phyloP scores from a whole-genome alignment of 2,797 vertebrate genomes.

The Myotis myotis region DNA sequence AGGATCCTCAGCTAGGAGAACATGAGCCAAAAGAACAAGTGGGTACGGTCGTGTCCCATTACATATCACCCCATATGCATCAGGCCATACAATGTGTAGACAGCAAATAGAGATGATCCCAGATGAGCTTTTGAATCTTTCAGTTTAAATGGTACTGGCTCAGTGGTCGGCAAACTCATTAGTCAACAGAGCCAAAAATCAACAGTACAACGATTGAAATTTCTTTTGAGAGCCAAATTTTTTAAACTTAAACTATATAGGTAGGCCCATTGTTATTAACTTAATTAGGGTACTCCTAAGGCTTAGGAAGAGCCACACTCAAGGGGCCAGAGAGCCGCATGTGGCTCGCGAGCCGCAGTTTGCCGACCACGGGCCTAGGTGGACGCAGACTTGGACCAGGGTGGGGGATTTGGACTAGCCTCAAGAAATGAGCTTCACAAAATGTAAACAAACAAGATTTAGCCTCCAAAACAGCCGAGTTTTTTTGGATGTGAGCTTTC shows the following conservation, averaged over 20 bases:
- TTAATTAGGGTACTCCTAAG: too few relatives aligned
- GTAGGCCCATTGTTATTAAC: too few relatives aligned
- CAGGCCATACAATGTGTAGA: not conserved
- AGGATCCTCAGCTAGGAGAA: not conserved
- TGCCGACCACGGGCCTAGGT: not conserved
- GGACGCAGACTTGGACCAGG: not conserved
- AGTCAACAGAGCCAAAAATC: too few relatives aligned
- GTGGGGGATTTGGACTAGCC: not conserved
- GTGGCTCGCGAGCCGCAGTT: too few relatives aligned
- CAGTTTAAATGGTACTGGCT: not conserved
- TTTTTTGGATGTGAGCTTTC: conserved; percentile 35
- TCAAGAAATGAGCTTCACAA: conserved; percentile 52
- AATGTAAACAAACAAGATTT: conserved; percentile 55
- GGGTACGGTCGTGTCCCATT: not conserved
- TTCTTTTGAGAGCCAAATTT: too few relatives aligned
- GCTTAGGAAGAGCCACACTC: too few relatives aligned
- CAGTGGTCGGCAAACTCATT: too few relatives aligned
- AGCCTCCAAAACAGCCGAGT: conserved; percentile 39
- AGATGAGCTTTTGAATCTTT: not conserved
- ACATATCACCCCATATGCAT: not conserved
- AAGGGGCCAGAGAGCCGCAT: too few relatives aligned
- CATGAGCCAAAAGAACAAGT: not conserved
- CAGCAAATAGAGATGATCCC: not conserved
- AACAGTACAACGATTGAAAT: too few relatives aligned
- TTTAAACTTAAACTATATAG: too few relatives aligned